Conservation (phyloP, 2,888 invertebrate genomes). For the Atrina japonica region DNA sequence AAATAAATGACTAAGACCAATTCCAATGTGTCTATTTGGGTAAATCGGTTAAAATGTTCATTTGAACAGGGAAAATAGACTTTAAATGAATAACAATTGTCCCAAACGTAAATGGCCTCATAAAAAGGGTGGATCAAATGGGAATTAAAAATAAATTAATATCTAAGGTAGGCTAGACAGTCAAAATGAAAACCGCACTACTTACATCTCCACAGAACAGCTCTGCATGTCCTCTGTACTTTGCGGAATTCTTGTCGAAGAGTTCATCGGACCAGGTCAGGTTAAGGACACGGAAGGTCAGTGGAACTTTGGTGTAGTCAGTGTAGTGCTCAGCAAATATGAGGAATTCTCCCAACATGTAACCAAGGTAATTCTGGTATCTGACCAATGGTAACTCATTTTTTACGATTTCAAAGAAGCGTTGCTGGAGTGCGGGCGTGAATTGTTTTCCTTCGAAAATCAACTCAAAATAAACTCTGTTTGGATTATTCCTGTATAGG, state of each 20-base stretch:
- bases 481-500: constrained; percentile 60
- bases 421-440: constrained; percentile 39
- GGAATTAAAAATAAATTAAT: too few relatives aligned
- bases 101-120: too few relatives aligned
- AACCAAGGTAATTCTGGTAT: constrained; percentile 59
- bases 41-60: too few relatives aligned
- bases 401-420: constrained; percentile 52
- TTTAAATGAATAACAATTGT: too few relatives aligned
- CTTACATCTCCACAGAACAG: constrained; percentile 65
- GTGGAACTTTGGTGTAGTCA: constrained; percentile 58
- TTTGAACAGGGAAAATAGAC: too few relatives aligned
- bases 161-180: too few relatives aligned
- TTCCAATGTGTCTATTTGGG: too few relatives aligned
- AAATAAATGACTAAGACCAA: too few relatives aligned
- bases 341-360: constrained; percentile 55
- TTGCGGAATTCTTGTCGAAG: constrained; percentile 49
- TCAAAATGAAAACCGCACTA: too few relatives aligned
- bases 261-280: constrained; percentile 56
- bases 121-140: too few relatives aligned
- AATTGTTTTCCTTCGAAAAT: constrained; percentile 62
- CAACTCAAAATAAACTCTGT: constrained; percentile 59
- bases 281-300: constrained; percentile 63
- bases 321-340: constrained; percentile 58
- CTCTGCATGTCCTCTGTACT: constrained; percentile 55
- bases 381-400: constrained; percentile 52